Evolutionary conservation across 2,113 vertebrate genomes (phyloP).

Genomic region (Tiliqua scincoides): DNA sequence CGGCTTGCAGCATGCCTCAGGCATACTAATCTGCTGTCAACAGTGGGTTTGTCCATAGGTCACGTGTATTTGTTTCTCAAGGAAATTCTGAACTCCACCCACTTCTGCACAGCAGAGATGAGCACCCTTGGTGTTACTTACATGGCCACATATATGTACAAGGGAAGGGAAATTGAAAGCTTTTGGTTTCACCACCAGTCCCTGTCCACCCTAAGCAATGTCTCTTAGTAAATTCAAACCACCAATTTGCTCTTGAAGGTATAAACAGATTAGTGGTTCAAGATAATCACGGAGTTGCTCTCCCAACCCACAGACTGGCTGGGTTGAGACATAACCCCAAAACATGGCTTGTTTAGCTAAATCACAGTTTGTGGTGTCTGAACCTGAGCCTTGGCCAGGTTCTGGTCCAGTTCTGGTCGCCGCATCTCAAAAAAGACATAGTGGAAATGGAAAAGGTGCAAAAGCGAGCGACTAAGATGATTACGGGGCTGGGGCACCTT

Average conservation of each 20-base stretch:
- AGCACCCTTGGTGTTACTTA: neutral
- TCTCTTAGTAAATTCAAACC: neutral
- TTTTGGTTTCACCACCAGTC: neutral
- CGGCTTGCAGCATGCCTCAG: neutral
- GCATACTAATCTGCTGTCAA: neutral
- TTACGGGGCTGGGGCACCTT: no score
- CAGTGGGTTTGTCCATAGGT: neutral
- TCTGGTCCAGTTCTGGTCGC: no score
- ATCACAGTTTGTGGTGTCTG: no score
- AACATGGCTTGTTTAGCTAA: no score
- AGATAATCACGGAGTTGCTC: neutral
- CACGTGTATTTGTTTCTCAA: neutral
- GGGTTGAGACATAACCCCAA: no score
- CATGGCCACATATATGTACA: no score
- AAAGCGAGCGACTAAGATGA: no score
- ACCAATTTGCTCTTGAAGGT: neutral
- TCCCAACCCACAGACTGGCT: neutral
- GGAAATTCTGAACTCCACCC: neutral
- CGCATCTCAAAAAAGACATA: no score
- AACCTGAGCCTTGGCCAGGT: no score
- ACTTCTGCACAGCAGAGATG: neutral
- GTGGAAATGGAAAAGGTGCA: no score
- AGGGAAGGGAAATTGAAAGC: neutral
- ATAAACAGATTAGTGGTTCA: neutral
- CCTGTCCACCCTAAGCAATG: neutral